These are phyloP conservation scores for Bos javanicus DNA, from an alignment of 2,113 vertebrate species.

Conservation along the genomic window DNA sequence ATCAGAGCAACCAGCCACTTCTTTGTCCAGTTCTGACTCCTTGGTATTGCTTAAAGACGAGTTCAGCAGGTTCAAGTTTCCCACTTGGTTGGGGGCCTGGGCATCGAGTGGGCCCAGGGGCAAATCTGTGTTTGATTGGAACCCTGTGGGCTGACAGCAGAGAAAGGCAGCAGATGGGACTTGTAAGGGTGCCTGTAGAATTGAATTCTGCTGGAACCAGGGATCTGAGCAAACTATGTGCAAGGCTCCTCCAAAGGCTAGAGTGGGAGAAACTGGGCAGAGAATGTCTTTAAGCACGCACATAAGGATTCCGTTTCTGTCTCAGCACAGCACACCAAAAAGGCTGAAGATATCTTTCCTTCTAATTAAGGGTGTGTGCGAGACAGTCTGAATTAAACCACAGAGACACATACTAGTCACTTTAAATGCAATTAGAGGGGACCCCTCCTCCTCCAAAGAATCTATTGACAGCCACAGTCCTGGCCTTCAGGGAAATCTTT, in stretches of 20 bases:
- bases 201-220: neutral
- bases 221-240: neutral
- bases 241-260: neutral
- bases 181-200: neutral
- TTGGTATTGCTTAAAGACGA: no score
- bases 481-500: neutral
- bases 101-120: neutral
- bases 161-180: neutral
- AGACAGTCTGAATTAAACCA: neutral
- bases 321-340: neutral
- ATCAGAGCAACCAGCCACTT: no score
- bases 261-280: neutral
- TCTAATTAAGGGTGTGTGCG: neutral
- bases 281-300: neutral
- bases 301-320: neutral
- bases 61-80: neutral
- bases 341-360: neutral
- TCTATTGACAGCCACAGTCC: no score
- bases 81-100: neutral
- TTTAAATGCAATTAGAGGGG: neutral
- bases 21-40: neutral
- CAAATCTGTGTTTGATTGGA: neutral
- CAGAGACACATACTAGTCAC: neutral
- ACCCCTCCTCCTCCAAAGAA: neutral
- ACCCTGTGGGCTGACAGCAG: neutral